Evolutionary conservation across 1,140 invertebrate genomes (phyloP).

Genomic region (Drosophila paulistorum): DNA sequence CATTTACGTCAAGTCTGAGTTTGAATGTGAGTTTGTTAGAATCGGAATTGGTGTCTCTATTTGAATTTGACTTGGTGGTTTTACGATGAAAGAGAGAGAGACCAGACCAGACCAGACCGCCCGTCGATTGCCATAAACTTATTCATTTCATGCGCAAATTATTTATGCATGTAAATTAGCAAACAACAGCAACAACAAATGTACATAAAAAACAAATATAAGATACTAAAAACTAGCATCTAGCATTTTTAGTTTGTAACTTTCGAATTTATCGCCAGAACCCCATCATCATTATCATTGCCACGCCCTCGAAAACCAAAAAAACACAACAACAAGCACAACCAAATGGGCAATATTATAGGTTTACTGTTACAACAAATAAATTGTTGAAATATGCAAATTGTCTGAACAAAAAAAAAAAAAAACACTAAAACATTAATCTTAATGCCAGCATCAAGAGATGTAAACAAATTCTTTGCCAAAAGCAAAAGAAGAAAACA

Average conservation of each 20-base stretch:
- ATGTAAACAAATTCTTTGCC: conserved; percentile 54
- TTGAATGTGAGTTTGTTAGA: conserved; percentile 12
- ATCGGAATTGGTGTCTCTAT: background rate
- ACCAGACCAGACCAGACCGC: conserved; percentile 40
- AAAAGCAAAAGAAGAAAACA: conserved; percentile 44
- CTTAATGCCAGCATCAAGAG: conserved; percentile 55
- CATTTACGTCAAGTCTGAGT: conserved; percentile 55
- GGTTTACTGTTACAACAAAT: conserved; percentile 47
- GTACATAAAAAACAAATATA: conserved; percentile 15
- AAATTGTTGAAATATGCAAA: conserved; percentile 71
- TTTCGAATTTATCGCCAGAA: conserved; percentile 59
- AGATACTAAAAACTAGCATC: conserved; percentile 16
- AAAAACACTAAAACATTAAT: conserved; percentile 48
- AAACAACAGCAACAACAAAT: conserved; percentile 28
- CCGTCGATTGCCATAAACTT: conserved; percentile 64
- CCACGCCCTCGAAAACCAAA: conserved; percentile 49
- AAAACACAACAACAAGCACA: background rate
- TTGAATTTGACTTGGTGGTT: conserved; percentile 1
- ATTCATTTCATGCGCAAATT: conserved; percentile 67
- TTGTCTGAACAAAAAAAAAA: conserved; percentile 29
- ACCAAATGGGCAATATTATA: conserved; percentile 11
- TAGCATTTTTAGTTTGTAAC: conserved; percentile 41
- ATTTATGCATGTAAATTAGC: conserved; percentile 71
- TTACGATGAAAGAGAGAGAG: conserved; percentile 39
- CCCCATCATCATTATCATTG: conserved; percentile 52